Evolutionary conservation across 1,140 invertebrate genomes (phyloP).

Genomic region (Drosophila lini): DNA sequence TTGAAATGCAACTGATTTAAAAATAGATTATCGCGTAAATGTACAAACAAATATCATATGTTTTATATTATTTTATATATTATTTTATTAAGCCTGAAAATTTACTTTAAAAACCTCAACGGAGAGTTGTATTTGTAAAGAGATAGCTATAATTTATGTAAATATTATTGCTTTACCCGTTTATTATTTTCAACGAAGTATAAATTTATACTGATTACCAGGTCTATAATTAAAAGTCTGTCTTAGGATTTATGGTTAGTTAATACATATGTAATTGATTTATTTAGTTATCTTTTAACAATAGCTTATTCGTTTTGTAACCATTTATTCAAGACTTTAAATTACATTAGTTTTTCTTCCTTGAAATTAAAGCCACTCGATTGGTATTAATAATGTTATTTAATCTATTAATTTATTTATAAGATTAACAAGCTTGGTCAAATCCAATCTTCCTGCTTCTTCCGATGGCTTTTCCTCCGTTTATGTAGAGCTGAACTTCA

Average conservation of each 20-base stretch:
- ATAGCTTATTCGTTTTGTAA: background rate
- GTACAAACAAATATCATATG: background rate
- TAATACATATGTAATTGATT: background rate
- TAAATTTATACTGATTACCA: background rate
- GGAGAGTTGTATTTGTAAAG: background rate
- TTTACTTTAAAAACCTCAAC: background rate
- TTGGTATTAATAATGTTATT: background rate
- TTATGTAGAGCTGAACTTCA: slow-evolving; percentile 12
- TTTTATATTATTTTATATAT: background rate
- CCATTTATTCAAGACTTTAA: background rate
- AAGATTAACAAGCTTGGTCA: background rate
- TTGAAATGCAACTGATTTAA: background rate
- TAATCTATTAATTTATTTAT: background rate
- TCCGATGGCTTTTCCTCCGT: background rate
- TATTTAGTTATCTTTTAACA: background rate
- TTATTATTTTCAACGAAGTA: background rate
- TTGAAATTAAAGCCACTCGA: background rate
- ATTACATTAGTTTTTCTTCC: background rate
- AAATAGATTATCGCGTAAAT: background rate
- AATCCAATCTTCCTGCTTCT: slow-evolving; percentile 5
- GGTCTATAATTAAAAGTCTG: background rate
- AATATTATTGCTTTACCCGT: background rate
- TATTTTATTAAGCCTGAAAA: background rate
- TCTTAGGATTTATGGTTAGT: background rate
- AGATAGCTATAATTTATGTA: too few relatives aligned